A percentile compares a stretch with the other conserved stretches of the same genome.
These are phyloP conservation scores for Acanthoscelides obtectus DNA, from an alignment of 2,888 invertebrate genomes.

Conservation along the genomic window DNA sequence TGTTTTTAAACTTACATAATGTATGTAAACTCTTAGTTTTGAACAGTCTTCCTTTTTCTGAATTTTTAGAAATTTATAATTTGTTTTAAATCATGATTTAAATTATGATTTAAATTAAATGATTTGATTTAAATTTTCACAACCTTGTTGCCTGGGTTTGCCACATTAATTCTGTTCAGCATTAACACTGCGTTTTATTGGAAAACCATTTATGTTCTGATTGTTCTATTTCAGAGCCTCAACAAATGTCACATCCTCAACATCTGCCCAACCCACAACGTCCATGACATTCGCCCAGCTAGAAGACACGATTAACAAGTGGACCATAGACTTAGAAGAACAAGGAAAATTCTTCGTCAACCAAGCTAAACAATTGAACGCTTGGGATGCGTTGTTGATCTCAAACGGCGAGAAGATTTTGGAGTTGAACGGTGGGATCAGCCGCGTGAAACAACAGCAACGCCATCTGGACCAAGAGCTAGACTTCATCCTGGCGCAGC, in stretches of 20 bases:
- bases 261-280: slow-evolving; percentile 38
- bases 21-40: too few species aligned
- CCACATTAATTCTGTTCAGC: too few species aligned
- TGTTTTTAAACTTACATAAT: too few species aligned
- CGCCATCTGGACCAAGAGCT: slow-evolving; percentile 86
- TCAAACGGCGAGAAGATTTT: slow-evolving; percentile 92
- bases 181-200: too few species aligned
- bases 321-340: slow-evolving; percentile 87
- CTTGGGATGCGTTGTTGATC: slow-evolving; percentile 89
- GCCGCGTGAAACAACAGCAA: slow-evolving; percentile 83
- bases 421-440: slow-evolving; percentile 79
- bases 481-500: slow-evolving; percentile 89
- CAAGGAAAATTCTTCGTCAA: slow-evolving; percentile 90
- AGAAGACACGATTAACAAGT: slow-evolving; percentile 90
- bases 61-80: too few species aligned
- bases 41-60: too few species aligned
- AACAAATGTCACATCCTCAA: slow-evolving; percentile 28
- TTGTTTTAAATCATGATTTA: too few species aligned
- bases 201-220: slow-evolving; percentile 4
- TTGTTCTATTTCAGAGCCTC: slow-evolving; percentile 18
- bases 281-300: slow-evolving; percentile 76
- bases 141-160: too few species aligned
- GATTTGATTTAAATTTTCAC: too few species aligned
- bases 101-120: too few species aligned
- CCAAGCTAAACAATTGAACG: slow-evolving; percentile 92